Evolutionary conservation across 2,113 vertebrate genomes (phyloP), one percentile per base, ranked within the genome.

Genomic region (Callipepla californica): DNA sequence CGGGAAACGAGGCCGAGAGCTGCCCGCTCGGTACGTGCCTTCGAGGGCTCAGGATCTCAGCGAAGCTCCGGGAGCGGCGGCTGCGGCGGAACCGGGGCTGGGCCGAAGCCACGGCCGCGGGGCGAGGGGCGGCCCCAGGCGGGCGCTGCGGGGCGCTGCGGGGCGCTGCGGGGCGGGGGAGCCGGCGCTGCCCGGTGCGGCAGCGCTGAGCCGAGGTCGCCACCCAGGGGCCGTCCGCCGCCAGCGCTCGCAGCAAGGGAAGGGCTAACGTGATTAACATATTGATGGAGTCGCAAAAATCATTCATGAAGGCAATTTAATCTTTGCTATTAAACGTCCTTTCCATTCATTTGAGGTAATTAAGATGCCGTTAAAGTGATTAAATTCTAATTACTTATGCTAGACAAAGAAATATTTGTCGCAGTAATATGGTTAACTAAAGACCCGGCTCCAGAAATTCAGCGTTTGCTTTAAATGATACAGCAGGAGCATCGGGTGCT

Each of bases 241-340:
- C 87, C 89, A 50, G 85, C 45, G 79, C 80, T 63, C 61, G 17
- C 40, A 40, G 50, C 42, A 80, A 63, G 80, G 80, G 65, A 67
- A 58, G 22, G 67, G 59, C 90, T 62, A 84, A 81, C 63, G 14
- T 66, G 75, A 47, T 94, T 95, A 96, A 94, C 96, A 96, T 97
- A 98, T 98, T 94, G 97, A 98, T 97, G 96, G 65, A 96, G 94
- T 96, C 85, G 86, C 96, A 97, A 97, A 97, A 97, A 97, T 96
- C 97, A 95, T 98, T 98, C 97, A 97, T 98, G 97, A 97, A 95
- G 97, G 97, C 97, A 97, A 97, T 97, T 97, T 98, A 98, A 97
- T 97, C 97, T 97, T 97, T 98, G 96, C 98, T 98, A 98, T 98
- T 98, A 97, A 97, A 98, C 95, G 96, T 98, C 93, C 95, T 95